Evolutionary conservation across 1,140 invertebrate genomes (phyloP), one percentile per base, ranked within the genome.

Genomic region (Heliconius himera): DNA sequence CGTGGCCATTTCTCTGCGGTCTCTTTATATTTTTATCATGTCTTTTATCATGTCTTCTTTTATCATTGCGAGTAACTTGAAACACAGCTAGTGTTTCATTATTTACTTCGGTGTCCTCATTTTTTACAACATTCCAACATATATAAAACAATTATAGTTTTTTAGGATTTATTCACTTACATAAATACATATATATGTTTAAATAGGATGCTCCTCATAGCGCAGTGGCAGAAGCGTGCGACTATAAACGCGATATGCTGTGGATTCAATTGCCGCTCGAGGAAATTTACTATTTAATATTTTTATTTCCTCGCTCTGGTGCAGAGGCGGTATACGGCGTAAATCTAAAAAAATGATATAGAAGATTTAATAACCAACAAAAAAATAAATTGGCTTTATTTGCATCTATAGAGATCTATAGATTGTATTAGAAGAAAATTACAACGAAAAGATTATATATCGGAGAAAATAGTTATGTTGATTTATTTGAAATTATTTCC

Each of bases 11-110:
- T 66, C 8, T 66, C 60, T 29, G 60, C 8, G 60, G 60, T n/a
- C 26, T 66, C 60, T 66, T 66, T 66, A 66, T 66, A 29, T 66
- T 66, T 29, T 66, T 66, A 38, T 72, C 70, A n/a, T 72, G 70
- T 11, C 70, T 66, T 29, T 66, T 66, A 38, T 72, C 70, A n/a
- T 72, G 70, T 11, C 70, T 72, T 9, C n/a, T 38, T 72, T 72
- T 72, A 38, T 72, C 70, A 41, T 72, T 41, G 38, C 36, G 18
- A 72, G 33, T 33, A 22, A 72, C 70, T 72, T 72, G 70, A 72
- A 72, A 72, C 20, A 36, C 29, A 36, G 38, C 70, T 41, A 20
- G 18, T 36, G 29, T 70, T 70, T 38, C 29, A 70, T 70, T 70
- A 36, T 70, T 70, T 13, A 70, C 29, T 72, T 13, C 70, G 29